A percentile compares a stretch with the other conserved stretches of the same genome.
These are phyloP conservation scores for Hyles vespertilio DNA, from an alignment of 1,140 invertebrate genomes.

Conservation along the genomic window DNA sequence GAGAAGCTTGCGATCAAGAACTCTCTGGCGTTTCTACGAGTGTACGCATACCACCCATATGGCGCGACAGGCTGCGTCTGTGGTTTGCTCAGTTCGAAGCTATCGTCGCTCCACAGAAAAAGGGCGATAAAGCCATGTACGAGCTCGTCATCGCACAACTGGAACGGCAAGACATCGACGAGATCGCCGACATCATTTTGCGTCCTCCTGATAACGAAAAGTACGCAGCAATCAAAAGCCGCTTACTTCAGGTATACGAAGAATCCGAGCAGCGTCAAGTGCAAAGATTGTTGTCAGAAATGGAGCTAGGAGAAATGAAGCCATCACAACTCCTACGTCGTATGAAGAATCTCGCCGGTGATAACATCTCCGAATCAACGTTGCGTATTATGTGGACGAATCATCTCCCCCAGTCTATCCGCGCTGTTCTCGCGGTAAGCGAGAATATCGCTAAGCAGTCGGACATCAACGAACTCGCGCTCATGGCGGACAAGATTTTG, in stretches of 20 bases:
- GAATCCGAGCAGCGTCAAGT: slow-evolving; percentile 1
- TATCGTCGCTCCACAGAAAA: slow-evolving; percentile 1
- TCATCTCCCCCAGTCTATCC: slow-evolving; percentile 12
- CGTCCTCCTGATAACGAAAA: slow-evolving; percentile 4
- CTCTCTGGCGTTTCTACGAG: not conserved
- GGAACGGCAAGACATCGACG: slow-evolving; percentile 5
- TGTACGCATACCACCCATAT: not conserved
- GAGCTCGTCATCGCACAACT: slow-evolving; percentile 7
- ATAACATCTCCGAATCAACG: not conserved
- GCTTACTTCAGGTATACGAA: slow-evolving; percentile 1
- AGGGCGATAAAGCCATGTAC: slow-evolving; percentile 12
- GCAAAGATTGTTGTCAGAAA: not conserved
- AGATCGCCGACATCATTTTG: slow-evolving; percentile 4
- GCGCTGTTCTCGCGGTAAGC: slow-evolving; percentile 17
- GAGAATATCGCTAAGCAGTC: slow-evolving; percentile 18
- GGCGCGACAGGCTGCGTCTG: not conserved
- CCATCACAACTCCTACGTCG: slow-evolving; percentile 1
- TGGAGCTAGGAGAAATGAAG: not conserved
- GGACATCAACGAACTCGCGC: slow-evolving; percentile 18
- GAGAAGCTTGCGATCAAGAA: not conserved
- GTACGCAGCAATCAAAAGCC: slow-evolving; percentile 7
- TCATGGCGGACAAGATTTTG: slow-evolving; percentile 27
- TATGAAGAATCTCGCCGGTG: not conserved
- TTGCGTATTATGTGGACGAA: slow-evolving; percentile 1
- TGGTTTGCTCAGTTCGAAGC: slow-evolving; percentile 13